phyloP scores from a whole-genome alignment of 2,113 vertebrate genomes.

The Aptenodytes forsteri region DNA sequence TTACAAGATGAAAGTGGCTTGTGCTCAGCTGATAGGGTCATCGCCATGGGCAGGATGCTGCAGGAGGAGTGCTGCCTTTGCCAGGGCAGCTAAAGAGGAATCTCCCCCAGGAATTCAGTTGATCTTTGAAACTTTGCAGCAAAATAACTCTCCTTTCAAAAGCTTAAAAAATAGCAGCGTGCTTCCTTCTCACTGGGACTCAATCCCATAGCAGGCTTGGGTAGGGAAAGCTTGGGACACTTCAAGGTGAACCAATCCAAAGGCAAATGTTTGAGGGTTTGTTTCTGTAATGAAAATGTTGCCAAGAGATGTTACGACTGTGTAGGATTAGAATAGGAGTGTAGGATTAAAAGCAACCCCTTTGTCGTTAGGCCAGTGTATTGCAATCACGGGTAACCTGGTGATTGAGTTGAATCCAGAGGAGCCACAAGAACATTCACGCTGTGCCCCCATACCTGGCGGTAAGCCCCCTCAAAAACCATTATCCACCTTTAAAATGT shows the following conservation, averaged over 20 bases:
- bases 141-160: neutral
- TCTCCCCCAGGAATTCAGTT: neutral
- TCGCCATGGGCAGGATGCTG: neutral
- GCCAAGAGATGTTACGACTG: neutral
- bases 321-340: neutral
- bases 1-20: neutral
- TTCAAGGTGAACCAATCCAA: neutral
- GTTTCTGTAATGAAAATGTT: neutral
- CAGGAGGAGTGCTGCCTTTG: neutral
- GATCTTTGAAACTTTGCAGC: neutral
- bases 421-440: neutral
- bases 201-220: neutral
- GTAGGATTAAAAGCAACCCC: neutral
- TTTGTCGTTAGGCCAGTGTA: neutral
- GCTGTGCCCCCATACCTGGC: neutral
- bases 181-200: neutral
- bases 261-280: neutral
- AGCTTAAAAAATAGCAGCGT: neutral
- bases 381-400: neutral
- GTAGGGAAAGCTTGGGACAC: neutral
- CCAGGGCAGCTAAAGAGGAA: neutral
- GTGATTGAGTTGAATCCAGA: neutral
- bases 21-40: rapidly evolving
- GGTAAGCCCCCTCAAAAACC: neutral
- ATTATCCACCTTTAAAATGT: neutral